These are phyloP conservation scores for Macaria notata DNA, from an alignment of 2,888 invertebrate species.

Conservation along the genomic window DNA sequence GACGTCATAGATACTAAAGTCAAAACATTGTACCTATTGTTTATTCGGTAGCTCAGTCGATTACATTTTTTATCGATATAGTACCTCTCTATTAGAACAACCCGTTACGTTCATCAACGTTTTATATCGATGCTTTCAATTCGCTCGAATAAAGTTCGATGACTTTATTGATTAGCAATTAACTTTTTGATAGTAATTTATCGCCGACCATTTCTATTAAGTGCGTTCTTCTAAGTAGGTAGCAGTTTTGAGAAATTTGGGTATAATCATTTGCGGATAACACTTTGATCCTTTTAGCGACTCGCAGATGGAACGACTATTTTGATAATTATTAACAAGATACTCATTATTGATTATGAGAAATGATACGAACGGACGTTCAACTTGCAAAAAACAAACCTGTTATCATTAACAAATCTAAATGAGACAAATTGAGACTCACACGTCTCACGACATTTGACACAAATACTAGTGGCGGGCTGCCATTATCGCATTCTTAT, in stretches of 20 bases:
- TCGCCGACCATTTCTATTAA: constrained; percentile 2
- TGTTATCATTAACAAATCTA: not conserved
- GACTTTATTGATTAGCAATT: constrained; percentile 35
- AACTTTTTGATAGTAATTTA: constrained; percentile 24
- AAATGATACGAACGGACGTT: no score
- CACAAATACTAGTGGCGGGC: constrained; percentile 34
- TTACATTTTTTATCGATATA: constrained; percentile 15
- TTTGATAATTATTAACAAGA: not conserved
- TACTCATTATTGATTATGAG: no score
- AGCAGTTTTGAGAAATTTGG: not conserved
- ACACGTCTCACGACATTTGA: constrained; percentile 18
- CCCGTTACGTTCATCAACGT: constrained; percentile 27
- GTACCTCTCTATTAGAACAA: constrained; percentile 13
- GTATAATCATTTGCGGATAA: not conserved
- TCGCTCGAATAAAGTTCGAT: constrained; percentile 27
- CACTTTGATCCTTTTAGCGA: not conserved
- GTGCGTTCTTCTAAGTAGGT: not conserved
- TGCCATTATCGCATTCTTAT: constrained; percentile 24
- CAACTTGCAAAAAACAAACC: no score
- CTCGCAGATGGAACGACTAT: not conserved
- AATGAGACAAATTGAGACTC: constrained; percentile 3
- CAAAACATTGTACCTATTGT: not conserved
- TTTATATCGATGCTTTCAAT: constrained; percentile 30
- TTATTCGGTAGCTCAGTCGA: constrained; percentile 5
- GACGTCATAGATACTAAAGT: not conserved